Percentiles rank a stretch among this genome's conserved stretches.
Evolutionary conservation across 1,140 invertebrate species (phyloP).

Genomic region (Anoplolepis gracilipes): DNA sequence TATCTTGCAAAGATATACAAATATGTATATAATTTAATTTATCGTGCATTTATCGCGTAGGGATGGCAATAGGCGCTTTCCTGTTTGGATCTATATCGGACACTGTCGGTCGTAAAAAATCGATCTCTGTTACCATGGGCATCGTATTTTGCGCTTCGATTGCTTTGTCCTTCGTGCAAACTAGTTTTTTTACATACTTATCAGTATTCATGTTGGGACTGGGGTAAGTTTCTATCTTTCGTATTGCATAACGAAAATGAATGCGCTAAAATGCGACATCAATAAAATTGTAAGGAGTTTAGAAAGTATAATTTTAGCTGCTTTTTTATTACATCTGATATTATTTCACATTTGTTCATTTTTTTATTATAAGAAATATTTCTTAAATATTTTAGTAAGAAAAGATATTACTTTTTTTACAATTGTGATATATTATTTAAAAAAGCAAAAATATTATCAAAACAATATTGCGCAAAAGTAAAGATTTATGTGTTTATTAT

Average conservation of each 20-base stretch:
- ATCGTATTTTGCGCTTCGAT: constrained; percentile 71
- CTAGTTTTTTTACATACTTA: constrained; percentile 68
- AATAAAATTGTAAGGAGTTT: neutral
- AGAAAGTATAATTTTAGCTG: neutral
- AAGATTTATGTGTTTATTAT: neutral
- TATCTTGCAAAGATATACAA: neutral
- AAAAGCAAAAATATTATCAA: neutral
- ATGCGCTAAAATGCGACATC: neutral
- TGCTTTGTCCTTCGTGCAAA: constrained; percentile 73
- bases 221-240: constrained; percentile 63
- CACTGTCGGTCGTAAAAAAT: constrained; percentile 68
- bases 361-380: neutral
- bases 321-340: neutral
- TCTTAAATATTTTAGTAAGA: neutral
- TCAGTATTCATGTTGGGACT: constrained; percentile 71
- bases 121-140: constrained; percentile 69
- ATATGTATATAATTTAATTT: neutral
- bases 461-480: neutral
- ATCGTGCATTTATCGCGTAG: constrained; percentile 41
- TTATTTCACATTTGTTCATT: neutral
- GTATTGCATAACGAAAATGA: neutral
- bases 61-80: constrained; percentile 75
- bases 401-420: neutral
- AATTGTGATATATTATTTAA: neutral
- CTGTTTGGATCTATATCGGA: constrained; percentile 74